Base-by-base conservation (phyloP, 2,888 invertebrate species). In the Macaria liturata region DNA sequence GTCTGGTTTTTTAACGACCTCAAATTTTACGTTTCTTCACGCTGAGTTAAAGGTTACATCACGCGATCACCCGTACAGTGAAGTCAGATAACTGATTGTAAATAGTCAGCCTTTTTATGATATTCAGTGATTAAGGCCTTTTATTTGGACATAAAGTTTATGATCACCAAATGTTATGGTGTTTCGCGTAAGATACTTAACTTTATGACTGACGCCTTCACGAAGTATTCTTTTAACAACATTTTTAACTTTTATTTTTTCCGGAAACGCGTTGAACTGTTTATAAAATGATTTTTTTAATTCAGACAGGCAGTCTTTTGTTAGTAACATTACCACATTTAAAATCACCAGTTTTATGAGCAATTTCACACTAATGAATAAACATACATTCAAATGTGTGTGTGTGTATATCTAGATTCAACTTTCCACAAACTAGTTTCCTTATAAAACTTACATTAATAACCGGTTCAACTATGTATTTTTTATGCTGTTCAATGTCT, bases 1-100 rank as follows among this genome's bases (percentile, higher is more conserved):
- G 59, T 46, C 64, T 53, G 47, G 43, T 59, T 54, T 56, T 56
- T 65, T 62, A 59, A 63, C 57, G 54, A 50, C 48, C 32, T 53
- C 54, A 60, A 59, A 40, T 59, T 57, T 54, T 37, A 62, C 49
- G 58, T 57, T 52, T 60, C 50, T 56, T 53, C 31, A 54, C 50
- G 48, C 40, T 49, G 9, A 40, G 51, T 43, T 59, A 55, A 54
- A 56, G 48, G 46, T 60, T 60, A 46, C 55, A 32, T 60, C 55
- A 60, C 52, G 55, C 52, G 31, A 59, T 49, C 53, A 45, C 46
- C 4, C 9, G 20, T 42, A n/a, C n/a, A 42, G 31, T 59, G 54
- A 54, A 39, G 54, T 51, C 50, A 51, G 51, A 34, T 40, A 49
- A 40, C 48, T 52, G 49, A 50, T 47, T 32, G 47, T 51, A 45